Evolutionary conservation across 1,140 invertebrate genomes (phyloP).

Genomic region (Ceratosolen solmsi): DNA sequence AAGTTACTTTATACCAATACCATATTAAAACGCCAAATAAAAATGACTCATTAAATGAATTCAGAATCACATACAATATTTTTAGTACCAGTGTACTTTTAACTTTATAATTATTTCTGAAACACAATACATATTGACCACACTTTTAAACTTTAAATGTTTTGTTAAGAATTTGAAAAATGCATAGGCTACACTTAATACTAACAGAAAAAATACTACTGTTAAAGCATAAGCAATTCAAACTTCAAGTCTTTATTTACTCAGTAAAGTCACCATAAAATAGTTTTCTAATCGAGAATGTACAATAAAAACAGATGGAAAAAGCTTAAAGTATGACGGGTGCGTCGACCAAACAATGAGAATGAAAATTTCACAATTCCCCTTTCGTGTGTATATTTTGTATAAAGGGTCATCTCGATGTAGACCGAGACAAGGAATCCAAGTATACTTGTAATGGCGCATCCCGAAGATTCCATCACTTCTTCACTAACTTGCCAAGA

Average conservation of each 20-base stretch:
- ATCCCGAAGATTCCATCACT: background rate
- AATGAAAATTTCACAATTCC: constrained; percentile 32
- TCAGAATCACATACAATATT: background rate
- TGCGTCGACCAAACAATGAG: constrained; percentile 43
- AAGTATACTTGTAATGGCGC: background rate
- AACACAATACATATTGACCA: too few species aligned
- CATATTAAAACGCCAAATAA: background rate
- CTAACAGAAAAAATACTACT: background rate
- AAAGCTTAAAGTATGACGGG: background rate
- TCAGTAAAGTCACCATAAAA: constrained; percentile 25
- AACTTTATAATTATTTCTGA: background rate
- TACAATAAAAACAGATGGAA: background rate
- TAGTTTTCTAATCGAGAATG: constrained; percentile 39
- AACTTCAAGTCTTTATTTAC: constrained; percentile 1
- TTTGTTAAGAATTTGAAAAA: constrained; percentile 23
- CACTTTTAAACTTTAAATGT: background rate
- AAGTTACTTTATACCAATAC: too few species aligned
- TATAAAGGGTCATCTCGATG: background rate
- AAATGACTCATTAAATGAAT: background rate
- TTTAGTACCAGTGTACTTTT: background rate
- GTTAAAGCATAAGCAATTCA: background rate
- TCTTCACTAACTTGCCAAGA: constrained; percentile 10
- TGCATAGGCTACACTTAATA: background rate
- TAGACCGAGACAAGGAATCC: constrained; percentile 17
- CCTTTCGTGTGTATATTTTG: background rate